Evolutionary conservation across 2,113 vertebrate species (phyloP).

Genomic region (Larimichthys crocea): DNA sequence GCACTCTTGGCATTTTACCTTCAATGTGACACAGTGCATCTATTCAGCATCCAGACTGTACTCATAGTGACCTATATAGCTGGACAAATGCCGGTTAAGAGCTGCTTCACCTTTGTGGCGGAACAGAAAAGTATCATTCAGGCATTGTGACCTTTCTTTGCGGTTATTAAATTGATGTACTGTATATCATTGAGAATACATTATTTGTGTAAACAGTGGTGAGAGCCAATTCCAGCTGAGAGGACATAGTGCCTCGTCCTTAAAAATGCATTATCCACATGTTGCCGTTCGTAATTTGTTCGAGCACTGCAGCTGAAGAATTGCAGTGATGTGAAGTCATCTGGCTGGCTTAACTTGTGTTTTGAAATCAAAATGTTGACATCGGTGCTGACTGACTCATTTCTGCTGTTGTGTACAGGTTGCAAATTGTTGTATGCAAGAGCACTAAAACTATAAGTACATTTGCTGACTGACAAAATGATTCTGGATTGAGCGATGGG

Average conservation of each 20-base stretch:
- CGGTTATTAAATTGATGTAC: slow-evolving; percentile 21
- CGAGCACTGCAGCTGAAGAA: background rate
- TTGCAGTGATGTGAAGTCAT: background rate
- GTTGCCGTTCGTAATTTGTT: slow-evolving; percentile 15
- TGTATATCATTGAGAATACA: background rate
- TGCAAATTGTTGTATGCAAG: background rate
- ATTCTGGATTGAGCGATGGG: background rate
- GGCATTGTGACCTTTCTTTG: slow-evolving; percentile 50
- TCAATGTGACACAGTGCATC: slow-evolving; percentile 65
- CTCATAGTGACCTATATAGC: slow-evolving; percentile 65
- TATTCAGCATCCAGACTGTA: slow-evolving; percentile 52
- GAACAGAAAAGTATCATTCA: slow-evolving; percentile 27
- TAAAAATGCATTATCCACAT: background rate
- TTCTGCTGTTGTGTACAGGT: slow-evolving; percentile 5
- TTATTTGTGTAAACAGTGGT: background rate
- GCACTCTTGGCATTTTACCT: slow-evolving; percentile 74
- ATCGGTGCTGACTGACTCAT: background rate
- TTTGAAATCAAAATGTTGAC: slow-evolving; percentile 33
- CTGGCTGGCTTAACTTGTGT: background rate
- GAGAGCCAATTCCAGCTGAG: background rate
- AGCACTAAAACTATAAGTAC: background rate
- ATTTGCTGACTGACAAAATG: background rate
- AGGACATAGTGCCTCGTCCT: background rate
- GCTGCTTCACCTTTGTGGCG: slow-evolving; percentile 43
- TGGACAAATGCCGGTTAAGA: slow-evolving; percentile 67